Evolutionary conservation across 2,888 invertebrate species (phyloP).

Genomic region (Endotricha flammealis): DNA sequence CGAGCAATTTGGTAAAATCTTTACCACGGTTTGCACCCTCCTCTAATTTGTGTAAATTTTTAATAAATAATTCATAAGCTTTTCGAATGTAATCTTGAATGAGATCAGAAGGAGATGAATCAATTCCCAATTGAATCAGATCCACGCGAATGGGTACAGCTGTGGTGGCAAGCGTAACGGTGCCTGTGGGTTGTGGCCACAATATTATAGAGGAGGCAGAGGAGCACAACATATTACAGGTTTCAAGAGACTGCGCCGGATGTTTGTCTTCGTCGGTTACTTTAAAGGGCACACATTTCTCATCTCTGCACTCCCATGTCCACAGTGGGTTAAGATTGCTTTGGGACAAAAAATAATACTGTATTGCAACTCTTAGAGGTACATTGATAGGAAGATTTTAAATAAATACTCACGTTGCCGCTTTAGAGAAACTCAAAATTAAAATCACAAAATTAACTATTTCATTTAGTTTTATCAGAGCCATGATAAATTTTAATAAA

Average conservation of each 20-base stretch:
- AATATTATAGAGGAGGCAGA: slow-evolving; percentile 80
- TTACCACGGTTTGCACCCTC: slow-evolving; percentile 39
- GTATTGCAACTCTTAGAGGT: too few species aligned
- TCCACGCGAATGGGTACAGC: slow-evolving; percentile 79
- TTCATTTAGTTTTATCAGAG: too few species aligned
- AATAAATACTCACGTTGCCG: background rate
- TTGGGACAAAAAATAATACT: too few species aligned
- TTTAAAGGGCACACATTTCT: slow-evolving; percentile 80
- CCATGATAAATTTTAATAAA: too few species aligned
- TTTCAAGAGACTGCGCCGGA: slow-evolving; percentile 80
- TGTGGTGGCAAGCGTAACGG: slow-evolving; percentile 78
- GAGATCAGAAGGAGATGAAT: slow-evolving; percentile 41
- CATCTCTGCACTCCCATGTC: slow-evolving; percentile 85
- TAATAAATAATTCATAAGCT: slow-evolving; percentile 65
- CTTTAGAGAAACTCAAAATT: background rate
- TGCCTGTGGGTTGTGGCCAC: slow-evolving; percentile 87
- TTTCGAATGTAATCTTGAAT: slow-evolving; percentile 51
- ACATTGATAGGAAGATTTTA: too few species aligned
- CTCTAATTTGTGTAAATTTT: slow-evolving; percentile 63
- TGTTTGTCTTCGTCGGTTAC: slow-evolving; percentile 35
- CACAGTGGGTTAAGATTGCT: slow-evolving; percentile 73
- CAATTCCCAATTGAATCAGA: slow-evolving; percentile 63
- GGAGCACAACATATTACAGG: slow-evolving; percentile 86
- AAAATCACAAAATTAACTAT: too few species aligned
- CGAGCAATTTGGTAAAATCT: slow-evolving; percentile 57